phyloP scores from a whole-genome alignment of 2,797 vertebrate species.

The Siniperca undulata region DNA sequence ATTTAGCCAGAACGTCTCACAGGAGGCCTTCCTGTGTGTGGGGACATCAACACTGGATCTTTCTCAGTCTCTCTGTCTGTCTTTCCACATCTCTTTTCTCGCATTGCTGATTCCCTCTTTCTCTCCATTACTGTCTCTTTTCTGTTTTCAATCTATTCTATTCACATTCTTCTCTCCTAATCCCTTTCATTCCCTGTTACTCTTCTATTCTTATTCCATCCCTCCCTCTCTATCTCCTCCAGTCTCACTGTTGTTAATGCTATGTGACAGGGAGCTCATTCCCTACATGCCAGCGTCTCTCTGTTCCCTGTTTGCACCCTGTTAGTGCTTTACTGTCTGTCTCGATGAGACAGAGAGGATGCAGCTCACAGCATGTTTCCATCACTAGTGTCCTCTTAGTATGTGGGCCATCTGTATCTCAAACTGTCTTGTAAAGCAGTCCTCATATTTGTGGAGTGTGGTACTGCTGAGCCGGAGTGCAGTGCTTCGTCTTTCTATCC shows the following conservation, averaged over 20 bases:
- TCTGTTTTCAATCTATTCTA: slow-evolving; percentile 54
- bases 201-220: slow-evolving; percentile 46
- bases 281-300: slow-evolving; percentile 65
- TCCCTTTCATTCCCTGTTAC: slow-evolving; percentile 41
- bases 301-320: slow-evolving; percentile 55
- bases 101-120: slow-evolving; percentile 10
- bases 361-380: slow-evolving; percentile 54
- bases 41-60: slow-evolving; percentile 37
- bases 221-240: slow-evolving; percentile 43
- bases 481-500: slow-evolving; percentile 31
- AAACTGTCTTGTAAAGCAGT: slow-evolving; percentile 25
- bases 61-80: slow-evolving; percentile 8
- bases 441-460: slow-evolving; percentile 40
- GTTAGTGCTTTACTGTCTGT: slow-evolving; percentile 48
- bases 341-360: slow-evolving; percentile 46
- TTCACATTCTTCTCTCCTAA: slow-evolving; percentile 45
- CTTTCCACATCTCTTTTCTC: slow-evolving; percentile 21
- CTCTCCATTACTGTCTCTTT: slow-evolving; percentile 3
- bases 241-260: slow-evolving; percentile 57
- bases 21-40: slow-evolving; percentile 63
- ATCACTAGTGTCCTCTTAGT: slow-evolving; percentile 52
- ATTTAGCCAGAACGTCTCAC: slow-evolving; percentile 69
- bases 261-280: slow-evolving; percentile 71
- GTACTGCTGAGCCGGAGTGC: slow-evolving; percentile 3
- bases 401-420: slow-evolving; percentile 29